phyloP scores from a whole-genome alignment of 2,888 invertebrate genomes.

The Eucera pruinosa region DNA sequence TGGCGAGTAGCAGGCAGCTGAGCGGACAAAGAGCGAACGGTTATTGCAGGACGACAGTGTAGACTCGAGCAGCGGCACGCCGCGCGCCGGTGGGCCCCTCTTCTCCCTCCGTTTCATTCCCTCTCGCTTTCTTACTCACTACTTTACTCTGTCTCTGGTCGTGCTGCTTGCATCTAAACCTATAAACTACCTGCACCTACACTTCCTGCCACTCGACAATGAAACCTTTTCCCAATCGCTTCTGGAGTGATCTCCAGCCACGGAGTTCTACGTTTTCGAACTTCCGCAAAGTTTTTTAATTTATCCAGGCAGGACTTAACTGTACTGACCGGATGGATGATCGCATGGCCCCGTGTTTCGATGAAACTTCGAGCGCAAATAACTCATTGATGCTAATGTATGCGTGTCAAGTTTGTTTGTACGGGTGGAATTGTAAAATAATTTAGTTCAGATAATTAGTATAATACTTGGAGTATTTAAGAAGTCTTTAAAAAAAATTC shows the following conservation, averaged over 20 bases:
- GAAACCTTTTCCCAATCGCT: constrained; percentile 56
- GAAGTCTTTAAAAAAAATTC: too few relatives aligned
- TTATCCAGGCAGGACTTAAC: constrained; percentile 33
- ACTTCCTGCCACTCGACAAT: constrained; percentile 63
- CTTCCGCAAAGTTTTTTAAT: constrained; percentile 50
- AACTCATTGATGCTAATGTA: neutral
- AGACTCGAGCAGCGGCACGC: constrained; percentile 70
- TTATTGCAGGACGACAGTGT: constrained; percentile 81
- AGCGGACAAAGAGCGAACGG: constrained; percentile 83
- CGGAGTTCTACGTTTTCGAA: constrained; percentile 27
- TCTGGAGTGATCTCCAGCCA: constrained; percentile 7
- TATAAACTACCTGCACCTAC: constrained; percentile 69
- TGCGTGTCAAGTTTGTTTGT: neutral
- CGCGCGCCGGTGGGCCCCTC: constrained; percentile 62
- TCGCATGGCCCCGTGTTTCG: neutral
- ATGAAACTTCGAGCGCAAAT: constrained; percentile 13
- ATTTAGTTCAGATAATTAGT: too few relatives aligned
- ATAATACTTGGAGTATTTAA: too few relatives aligned
- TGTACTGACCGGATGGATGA: neutral
- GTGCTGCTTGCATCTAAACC: constrained; percentile 65
- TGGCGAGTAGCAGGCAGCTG: constrained; percentile 82
- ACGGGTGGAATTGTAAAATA: neutral
- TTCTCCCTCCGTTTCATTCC: constrained; percentile 34
- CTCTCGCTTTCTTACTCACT: constrained; percentile 10
- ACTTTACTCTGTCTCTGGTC: constrained; percentile 29